Evolutionary conservation across 2,797 vertebrate genomes (phyloP).

Genomic region (Pseudomugil tenellus): DNA sequence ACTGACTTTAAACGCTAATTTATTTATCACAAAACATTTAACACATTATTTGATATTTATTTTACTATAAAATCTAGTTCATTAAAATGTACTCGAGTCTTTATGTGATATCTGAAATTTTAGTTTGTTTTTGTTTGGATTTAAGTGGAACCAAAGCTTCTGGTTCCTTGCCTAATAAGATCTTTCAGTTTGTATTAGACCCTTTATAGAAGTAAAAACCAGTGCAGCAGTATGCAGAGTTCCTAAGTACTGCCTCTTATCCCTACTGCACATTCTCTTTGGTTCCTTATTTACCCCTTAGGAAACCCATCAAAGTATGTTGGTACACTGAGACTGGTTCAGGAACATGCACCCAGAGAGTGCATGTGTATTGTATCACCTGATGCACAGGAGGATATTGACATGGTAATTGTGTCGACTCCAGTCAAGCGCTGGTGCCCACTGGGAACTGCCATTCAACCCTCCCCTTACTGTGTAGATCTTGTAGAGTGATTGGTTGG

Average conservation of each 20-base stretch:
- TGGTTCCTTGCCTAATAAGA: conserved; percentile 29
- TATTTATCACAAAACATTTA: conserved; percentile 19
- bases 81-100: background rate
- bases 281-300: conserved; percentile 63
- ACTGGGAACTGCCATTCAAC: conserved; percentile 84
- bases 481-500: conserved; percentile 92
- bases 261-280: conserved; percentile 51
- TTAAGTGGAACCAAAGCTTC: conserved; percentile 9
- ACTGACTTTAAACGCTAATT: conserved; percentile 9
- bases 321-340: conserved; percentile 82
- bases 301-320: conserved; percentile 81
- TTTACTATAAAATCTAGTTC: background rate
- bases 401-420: conserved; percentile 95
- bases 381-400: conserved; percentile 90
- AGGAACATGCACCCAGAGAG: conserved; percentile 88
- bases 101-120: background rate
- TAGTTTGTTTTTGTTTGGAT: conserved; percentile 2
- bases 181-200: conserved; percentile 42
- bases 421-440: conserved; percentile 91
- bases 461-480: conserved; percentile 81
- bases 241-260: conserved; percentile 53
- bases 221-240: conserved; percentile 34
- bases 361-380: conserved; percentile 86
- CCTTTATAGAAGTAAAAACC: conserved; percentile 53
- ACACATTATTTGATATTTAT: background rate